Evolutionary conservation across 2,797 vertebrate species (phyloP).

Genomic region (Chaetodon trifasciatus): DNA sequence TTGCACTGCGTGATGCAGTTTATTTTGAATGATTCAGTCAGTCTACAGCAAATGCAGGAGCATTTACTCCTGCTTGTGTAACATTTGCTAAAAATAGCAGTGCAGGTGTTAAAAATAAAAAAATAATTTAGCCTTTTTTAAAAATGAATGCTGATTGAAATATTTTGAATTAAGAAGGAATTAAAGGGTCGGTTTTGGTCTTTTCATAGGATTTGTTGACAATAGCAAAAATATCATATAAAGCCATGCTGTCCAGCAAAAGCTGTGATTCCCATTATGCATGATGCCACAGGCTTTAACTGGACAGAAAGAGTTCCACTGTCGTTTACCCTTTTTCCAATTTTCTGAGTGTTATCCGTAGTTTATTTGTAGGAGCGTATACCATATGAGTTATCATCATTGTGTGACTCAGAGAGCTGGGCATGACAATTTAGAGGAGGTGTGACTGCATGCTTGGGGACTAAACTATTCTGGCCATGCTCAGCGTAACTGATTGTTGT

Average conservation of each 20-base stretch:
- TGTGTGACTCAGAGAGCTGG: conserved; percentile 17
- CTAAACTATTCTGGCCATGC: conserved; percentile 45
- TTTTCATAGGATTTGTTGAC: background rate
- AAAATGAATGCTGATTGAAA: background rate
- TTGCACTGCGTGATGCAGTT: background rate
- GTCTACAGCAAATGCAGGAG: background rate
- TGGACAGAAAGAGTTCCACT: background rate
- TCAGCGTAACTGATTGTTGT: conserved; percentile 33
- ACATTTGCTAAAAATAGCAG: background rate
- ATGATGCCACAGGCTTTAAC: background rate
- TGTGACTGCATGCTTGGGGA: conserved; percentile 48
- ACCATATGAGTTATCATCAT: background rate
- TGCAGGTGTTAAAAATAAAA: background rate
- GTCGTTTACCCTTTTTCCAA: background rate
- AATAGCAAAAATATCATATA: background rate
- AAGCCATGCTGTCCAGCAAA: background rate
- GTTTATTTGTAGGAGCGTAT: background rate
- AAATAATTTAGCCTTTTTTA: background rate
- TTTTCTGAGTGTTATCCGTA: background rate
- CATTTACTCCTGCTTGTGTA: background rate
- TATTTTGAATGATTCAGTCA: background rate
- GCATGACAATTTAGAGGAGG: conserved; percentile 13
- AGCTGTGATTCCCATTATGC: background rate
- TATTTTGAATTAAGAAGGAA: background rate
- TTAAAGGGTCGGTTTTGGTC: background rate